Conservation (phyloP, 2,113 vertebrate genomes). For the Crotophaga sulcirostris region DNA sequence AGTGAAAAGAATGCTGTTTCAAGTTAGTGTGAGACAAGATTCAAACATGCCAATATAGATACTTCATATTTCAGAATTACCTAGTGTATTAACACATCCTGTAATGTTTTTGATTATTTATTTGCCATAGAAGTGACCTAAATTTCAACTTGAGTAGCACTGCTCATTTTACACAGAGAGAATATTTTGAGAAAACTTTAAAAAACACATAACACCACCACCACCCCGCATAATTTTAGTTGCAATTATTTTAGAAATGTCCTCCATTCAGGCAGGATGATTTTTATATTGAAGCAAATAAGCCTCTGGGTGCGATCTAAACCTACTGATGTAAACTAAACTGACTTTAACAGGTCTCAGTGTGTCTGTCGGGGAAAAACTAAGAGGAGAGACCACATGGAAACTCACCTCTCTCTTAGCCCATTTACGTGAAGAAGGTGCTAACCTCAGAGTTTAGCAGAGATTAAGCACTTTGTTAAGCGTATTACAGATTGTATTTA, state of each 20-base stretch:
- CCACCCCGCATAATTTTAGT: neutral
- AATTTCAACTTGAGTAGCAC: neutral
- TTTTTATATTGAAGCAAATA: neutral
- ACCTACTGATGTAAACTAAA: neutral
- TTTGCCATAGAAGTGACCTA: neutral
- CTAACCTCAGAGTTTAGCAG: neutral
- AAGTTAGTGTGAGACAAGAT: neutral
- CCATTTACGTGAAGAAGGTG: constrained; percentile 16
- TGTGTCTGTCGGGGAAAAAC: constrained; percentile 36
- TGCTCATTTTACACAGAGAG: neutral
- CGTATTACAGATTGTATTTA: neutral
- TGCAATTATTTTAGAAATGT: neutral
- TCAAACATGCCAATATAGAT: neutral
- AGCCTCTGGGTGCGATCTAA: neutral
- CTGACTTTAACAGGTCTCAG: neutral
- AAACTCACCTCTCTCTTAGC: neutral
- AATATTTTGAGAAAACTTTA: neutral
- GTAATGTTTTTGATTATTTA: neutral
- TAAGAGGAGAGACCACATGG: neutral
- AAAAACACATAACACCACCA: neutral
- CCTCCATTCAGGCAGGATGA: neutral
- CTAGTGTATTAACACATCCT: neutral
- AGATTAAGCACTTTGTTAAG: constrained; percentile 23
- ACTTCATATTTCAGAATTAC: neutral
- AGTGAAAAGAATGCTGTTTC: neutral